Evolutionary conservation across 2,888 invertebrate genomes (phyloP).

Genomic region (Toxonevra muliebris): DNA sequence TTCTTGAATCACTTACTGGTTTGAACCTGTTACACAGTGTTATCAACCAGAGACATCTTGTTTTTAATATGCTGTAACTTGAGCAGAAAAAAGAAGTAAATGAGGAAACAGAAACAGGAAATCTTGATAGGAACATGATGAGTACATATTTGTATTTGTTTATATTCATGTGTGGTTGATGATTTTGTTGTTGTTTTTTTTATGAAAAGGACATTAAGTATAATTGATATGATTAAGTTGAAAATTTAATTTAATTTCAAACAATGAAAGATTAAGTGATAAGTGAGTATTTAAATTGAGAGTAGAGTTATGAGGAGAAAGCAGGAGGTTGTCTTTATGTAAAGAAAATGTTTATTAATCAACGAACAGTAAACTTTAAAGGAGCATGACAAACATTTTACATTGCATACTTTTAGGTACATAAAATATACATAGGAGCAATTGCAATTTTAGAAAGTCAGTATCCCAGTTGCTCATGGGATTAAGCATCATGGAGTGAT

Average conservation of each 20-base stretch:
- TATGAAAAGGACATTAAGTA: neutral
- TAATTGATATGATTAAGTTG: neutral
- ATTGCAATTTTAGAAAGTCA: too few relatives aligned
- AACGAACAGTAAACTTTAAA: neutral
- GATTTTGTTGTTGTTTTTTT: too few relatives aligned
- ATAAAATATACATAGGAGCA: too few relatives aligned
- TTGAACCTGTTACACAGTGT: too few relatives aligned
- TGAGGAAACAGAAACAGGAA: too few relatives aligned
- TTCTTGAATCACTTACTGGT: too few relatives aligned
- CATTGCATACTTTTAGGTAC: neutral
- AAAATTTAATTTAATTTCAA: neutral
- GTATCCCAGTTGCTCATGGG: too few relatives aligned
- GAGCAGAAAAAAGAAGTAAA: too few relatives aligned
- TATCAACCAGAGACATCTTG: too few relatives aligned
- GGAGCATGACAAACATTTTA: neutral
- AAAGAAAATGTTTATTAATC: neutral
- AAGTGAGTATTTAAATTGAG: neutral
- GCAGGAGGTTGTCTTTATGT: too few relatives aligned
- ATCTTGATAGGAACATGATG: slow-evolving; percentile 26
- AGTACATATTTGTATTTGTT: neutral
- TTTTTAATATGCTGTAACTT: too few relatives aligned
- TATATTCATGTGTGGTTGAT: neutral
- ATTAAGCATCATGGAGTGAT: too few relatives aligned
- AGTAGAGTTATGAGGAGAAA: neutral
- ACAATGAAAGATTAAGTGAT: neutral